Evolutionary conservation across 1,140 invertebrate genomes (phyloP).

Genomic region (Chionoecetes opilio): DNA sequence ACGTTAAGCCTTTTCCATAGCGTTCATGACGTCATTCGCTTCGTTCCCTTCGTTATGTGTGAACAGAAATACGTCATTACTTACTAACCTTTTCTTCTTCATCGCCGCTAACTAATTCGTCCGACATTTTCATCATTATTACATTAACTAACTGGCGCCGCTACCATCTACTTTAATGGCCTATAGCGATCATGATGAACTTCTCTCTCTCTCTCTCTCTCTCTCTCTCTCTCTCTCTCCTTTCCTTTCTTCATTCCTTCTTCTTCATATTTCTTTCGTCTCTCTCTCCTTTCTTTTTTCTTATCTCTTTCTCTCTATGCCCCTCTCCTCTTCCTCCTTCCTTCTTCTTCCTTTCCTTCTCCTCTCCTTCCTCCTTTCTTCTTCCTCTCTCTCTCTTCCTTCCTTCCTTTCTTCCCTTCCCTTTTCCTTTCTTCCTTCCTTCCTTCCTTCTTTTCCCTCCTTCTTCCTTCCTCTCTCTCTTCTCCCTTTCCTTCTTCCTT

Average conservation of each 20-base stretch:
- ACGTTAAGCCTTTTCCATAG: no score
- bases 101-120: background rate
- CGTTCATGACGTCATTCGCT: background rate
- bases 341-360: background rate
- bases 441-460: no score
- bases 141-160: background rate
- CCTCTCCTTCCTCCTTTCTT: background rate
- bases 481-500: no score
- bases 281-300: background rate
- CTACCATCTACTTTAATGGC: background rate
- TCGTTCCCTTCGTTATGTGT: background rate
- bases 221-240: constrained; percentile 1
- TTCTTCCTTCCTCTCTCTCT: no score
- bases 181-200: background rate
- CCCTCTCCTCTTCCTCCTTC: background rate
- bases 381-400: background rate
- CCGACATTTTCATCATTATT: background rate
- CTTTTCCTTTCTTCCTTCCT: background rate
- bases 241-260: background rate
- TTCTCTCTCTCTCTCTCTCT: background rate
- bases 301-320: no score
- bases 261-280: background rate
- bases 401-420: background rate
- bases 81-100: background rate
- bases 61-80: background rate